phyloP scores from a whole-genome alignment of 2,797 vertebrate species.

The Cyprinodon diabolis region DNA sequence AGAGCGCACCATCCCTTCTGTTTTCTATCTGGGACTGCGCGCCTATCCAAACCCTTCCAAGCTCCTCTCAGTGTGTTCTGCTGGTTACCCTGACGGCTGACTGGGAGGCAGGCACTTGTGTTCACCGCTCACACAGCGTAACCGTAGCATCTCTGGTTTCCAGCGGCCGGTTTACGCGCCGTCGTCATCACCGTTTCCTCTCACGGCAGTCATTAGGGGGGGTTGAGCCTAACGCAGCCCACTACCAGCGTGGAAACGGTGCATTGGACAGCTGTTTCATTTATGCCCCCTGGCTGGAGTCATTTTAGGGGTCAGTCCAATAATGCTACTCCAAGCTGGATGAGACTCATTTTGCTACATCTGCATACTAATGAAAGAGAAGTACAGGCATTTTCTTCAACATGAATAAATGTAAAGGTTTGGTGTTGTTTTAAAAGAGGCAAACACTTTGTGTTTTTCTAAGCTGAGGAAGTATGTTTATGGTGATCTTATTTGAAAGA shows the following conservation, averaged over 20 bases:
- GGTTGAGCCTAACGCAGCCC: conserved; percentile 46
- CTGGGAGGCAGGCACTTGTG: conserved; percentile 32
- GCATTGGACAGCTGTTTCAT: conserved; percentile 17
- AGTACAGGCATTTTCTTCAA: neutral
- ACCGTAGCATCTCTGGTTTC: conserved; percentile 39
- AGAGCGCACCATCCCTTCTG: conserved; percentile 3
- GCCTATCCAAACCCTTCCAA: conserved; percentile 20
- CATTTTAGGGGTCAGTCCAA: neutral
- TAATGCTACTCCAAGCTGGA: neutral
- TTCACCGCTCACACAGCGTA: conserved; percentile 46
- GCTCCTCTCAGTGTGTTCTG: conserved; percentile 23
- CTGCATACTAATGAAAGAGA: conserved; percentile 27
- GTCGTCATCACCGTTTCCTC: conserved; percentile 64
- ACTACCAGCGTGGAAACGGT: conserved; percentile 16
- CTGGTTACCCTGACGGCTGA: conserved; percentile 17
- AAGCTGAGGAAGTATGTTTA: neutral
- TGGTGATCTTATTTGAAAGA: neutral
- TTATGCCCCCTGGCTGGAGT: conserved; percentile 1
- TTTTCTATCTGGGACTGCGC: conserved; percentile 16
- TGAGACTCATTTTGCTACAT: conserved; percentile 6
- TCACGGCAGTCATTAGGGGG: conserved; percentile 29
- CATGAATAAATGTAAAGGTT: neutral
- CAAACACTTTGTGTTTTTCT: neutral
- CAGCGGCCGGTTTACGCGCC: conserved; percentile 65
- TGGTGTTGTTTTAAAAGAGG: neutral